Evolutionary conservation across 2,113 vertebrate species (phyloP), one percentile per base, ranked within the genome.

Genomic region (Sciurus niger): DNA sequence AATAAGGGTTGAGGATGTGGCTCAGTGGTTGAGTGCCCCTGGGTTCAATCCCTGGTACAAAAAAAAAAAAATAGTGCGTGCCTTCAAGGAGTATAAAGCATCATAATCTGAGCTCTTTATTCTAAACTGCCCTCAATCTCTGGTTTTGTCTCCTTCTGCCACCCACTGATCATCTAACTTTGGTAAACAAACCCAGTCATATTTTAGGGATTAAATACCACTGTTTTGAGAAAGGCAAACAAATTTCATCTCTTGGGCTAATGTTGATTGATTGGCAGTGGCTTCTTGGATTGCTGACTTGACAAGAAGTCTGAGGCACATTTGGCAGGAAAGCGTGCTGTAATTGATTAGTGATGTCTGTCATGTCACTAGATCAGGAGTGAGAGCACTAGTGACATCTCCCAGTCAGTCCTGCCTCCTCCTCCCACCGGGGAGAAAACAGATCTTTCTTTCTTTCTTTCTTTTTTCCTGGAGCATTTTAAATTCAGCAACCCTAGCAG

Each of bases 311-410:
- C 82, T 37, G 74, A 94, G 55, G 70, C 37, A 43, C 60, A 40
- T 25, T 7, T 30, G 37, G 55, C 74, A 86, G 84, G 74, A 72
- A 73, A 60, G 92, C 40, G 13, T 24, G 51, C 76, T 77, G 16
- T 89, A 84, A 90, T 90, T 95, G 97, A 95, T 95, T 96, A 90
- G 95, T 97, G 84, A 97, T 95, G 94, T 95, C 95, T 97, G 96
- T 82, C 76, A 80, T 28, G 79, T 53, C 40, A 65, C 72, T 40
- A 28, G 60, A 74, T 30, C 25, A 68, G 77, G 28, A 90, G 11
- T 82, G 91, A 93, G 85, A 91, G 89, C 58, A 37, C 30, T 10
- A 12, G 22, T 40, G 95, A 96, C 90, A 90, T 90, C 79, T 84
- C 72, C 34, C 65, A 43, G 25, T 73, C 5, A 77, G 58, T 73